phyloP scores from a whole-genome alignment of 2,113 vertebrate species.

The Marmota monax region DNA sequence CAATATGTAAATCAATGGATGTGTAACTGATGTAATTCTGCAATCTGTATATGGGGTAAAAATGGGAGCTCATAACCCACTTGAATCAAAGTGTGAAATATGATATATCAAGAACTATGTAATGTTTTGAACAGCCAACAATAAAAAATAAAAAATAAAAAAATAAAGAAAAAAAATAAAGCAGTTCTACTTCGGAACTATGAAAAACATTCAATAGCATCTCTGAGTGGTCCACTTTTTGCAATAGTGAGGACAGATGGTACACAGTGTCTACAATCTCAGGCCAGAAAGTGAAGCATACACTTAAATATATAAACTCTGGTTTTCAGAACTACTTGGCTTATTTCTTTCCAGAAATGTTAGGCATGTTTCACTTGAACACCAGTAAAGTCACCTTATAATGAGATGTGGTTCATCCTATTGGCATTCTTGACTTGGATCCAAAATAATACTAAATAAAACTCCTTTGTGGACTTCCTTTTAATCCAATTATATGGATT shows the following conservation, averaged over 20 bases:
- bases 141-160: no score
- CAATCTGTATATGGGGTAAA: no score
- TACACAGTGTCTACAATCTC: not conserved
- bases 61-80: no score
- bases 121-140: no score
- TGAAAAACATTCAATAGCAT: not conserved
- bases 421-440: not conserved
- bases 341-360: slow-evolving; percentile 3
- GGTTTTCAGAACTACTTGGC: not conserved
- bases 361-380: not conserved
- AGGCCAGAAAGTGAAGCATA: not conserved
- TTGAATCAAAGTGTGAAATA: no score
- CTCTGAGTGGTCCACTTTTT: not conserved
- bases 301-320: not conserved
- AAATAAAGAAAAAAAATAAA: no score
- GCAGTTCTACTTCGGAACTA: not conserved
- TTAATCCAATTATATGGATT: not conserved
- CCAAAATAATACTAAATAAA: slow-evolving; percentile 17
- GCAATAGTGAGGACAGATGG: not conserved
- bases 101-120: no score
- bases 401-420: not conserved
- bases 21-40: no score
- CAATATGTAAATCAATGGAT: no score
- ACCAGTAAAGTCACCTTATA: not conserved
- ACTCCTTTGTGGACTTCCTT: not conserved